phyloP scores from a whole-genome alignment of 30 jellyfish, hydroid and myxozoan species.

The Morbakka virulenta region DNA sequence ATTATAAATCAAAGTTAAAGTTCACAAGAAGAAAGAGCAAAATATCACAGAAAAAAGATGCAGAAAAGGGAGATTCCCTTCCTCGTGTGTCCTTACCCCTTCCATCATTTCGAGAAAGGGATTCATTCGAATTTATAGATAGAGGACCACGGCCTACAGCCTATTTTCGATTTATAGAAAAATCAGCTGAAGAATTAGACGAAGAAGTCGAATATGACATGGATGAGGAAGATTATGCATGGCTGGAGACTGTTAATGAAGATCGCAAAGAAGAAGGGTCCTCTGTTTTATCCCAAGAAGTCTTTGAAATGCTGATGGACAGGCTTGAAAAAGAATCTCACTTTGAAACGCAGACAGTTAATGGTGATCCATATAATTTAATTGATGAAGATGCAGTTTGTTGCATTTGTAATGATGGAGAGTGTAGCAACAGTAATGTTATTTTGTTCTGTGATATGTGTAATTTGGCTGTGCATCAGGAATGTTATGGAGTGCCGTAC shows the following conservation, averaged over 20 bases:
- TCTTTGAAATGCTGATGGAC: constrained; percentile 90
- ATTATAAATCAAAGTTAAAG: constrained; percentile 12
- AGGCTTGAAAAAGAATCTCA: constrained; percentile 96
- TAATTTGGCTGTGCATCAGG: constrained; percentile 98
- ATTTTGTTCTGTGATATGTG: constrained; percentile 98
- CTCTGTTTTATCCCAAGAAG: constrained; percentile 73
- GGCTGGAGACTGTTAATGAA: constrained; percentile 84
- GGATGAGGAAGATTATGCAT: constrained; percentile 98
- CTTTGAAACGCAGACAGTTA: constrained; percentile 90
- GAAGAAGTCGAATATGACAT: constrained; percentile 97
- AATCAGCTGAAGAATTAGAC: constrained; percentile 85
- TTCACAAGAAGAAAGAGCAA: constrained; percentile 59
- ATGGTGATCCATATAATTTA: constrained; percentile 91
- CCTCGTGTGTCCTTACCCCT: constrained; percentile 48
- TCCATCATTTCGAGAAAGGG: constrained; percentile 43
- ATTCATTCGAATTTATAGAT: constrained; percentile 52
- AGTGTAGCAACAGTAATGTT: constrained; percentile 92
- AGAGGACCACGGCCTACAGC: constrained; percentile 70
- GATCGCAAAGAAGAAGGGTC: constrained; percentile 71
- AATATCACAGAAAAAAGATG: constrained; percentile 39
- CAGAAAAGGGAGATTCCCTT: constrained; percentile 59
- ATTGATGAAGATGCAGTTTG: constrained; percentile 99
- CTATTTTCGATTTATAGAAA: constrained; percentile 83
- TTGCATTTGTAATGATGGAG: constrained; percentile 97
- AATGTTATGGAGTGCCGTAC: constrained; percentile 99